Evolutionary conservation across 2,888 invertebrate genomes (phyloP), one percentile per base, ranked within the genome.

Genomic region (Drosophila greeni): DNA sequence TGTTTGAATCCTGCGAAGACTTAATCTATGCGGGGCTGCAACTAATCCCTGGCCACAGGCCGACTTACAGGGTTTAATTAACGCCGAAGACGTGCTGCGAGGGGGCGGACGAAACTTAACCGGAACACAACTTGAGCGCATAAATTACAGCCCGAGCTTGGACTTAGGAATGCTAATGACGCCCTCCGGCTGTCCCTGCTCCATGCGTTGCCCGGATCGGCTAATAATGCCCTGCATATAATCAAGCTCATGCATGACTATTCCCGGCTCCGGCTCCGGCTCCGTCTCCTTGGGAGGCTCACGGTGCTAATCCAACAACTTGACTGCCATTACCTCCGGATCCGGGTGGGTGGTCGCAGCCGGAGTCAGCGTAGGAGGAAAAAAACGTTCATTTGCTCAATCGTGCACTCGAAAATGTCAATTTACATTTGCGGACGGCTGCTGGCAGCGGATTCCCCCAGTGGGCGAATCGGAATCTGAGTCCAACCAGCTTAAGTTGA

Each of bases 391-490:
- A 82, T 81, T 81, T 82, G 82, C 82, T 81, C 81, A 81, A 81
- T 81, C 82, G 81, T 82, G 82, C 81, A 80, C 81, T 82, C 79
- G 77, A 82, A 82, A 82, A 82, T 82, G 82, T 82, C 82, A 82
- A 82, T 82, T 82, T 82, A 82, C 82, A 82, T 82, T 82, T 82
- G 79, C 78, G 68, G 62, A 51, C 49, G 51, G 45, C 36, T 42
- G 43, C 36, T 42, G 43, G 16, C 45, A 26, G 16, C 16, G 67
- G 47, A 56, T 39, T 70, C 54, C 54, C 69, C 49, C 75, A 43
- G 66, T 61, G 64, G 49, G 59, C 34, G 54, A 54, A 65, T 61
- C 59, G 37, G 54, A 56, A 66, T 59, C 59, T 42, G 77, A 48
- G 43, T 43, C 70, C 26, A 34, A 37, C 60, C 33, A 64, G 79